These are phyloP conservation scores for Carassius gibelio DNA, from an alignment of 2,113 vertebrate genomes.

Conservation along the genomic window DNA sequence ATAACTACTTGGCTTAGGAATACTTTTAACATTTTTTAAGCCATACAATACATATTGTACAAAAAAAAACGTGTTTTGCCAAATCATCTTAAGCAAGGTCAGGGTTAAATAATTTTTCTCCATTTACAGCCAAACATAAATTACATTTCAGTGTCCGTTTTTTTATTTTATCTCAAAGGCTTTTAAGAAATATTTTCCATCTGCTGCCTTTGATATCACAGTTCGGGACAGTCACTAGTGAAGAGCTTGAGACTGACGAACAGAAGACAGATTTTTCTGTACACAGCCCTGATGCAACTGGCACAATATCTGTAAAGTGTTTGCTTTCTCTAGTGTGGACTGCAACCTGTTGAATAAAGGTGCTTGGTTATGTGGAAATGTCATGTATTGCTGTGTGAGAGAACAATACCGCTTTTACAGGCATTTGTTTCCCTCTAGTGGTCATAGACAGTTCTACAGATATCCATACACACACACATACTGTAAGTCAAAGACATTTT, in stretches of 20 bases:
- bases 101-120: neutral
- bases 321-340: neutral
- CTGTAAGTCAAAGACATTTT: neutral
- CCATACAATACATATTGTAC: neutral
- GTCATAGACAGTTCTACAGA: neutral
- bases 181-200: neutral
- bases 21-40: neutral
- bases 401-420: neutral
- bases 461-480: neutral
- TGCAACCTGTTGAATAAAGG: too few relatives aligned
- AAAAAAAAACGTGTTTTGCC: neutral
- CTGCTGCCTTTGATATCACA: neutral
- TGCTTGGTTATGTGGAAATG: neutral
- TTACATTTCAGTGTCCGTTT: too few relatives aligned
- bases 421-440: slow-evolving; percentile 32
- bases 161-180: neutral
- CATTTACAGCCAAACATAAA: neutral
- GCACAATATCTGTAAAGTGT: too few relatives aligned
- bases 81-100: neutral
- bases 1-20: neutral
- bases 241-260: neutral
- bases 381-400: neutral
- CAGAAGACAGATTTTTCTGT: neutral
- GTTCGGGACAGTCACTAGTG: neutral
- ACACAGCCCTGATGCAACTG: too few relatives aligned